Conservation (phyloP, 2,113 vertebrate species). For the Cariama cristata region DNA sequence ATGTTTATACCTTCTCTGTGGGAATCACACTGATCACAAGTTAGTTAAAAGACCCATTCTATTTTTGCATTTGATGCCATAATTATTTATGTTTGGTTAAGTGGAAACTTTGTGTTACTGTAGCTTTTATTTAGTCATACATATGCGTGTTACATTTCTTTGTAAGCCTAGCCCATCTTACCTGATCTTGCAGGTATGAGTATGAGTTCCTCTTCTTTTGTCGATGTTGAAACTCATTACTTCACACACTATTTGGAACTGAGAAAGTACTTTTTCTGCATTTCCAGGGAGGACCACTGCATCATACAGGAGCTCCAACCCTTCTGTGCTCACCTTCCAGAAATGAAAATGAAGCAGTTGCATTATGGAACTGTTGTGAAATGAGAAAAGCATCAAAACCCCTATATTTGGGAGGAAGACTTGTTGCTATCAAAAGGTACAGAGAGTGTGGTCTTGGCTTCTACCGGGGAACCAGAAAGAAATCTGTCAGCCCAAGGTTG, state of each 20-base stretch:
- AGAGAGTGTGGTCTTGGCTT: not conserved
- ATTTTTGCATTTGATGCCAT: not conserved
- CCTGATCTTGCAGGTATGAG: not conserved
- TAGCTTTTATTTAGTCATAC: not conserved
- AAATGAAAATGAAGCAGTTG: not conserved
- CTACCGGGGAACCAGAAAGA: not conserved
- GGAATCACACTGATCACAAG: not conserved
- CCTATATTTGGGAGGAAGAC: not conserved
- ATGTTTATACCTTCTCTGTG: not conserved
- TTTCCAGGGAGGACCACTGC: not conserved
- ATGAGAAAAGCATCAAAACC: not conserved
- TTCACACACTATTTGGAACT: not conserved
- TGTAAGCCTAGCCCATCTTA: not conserved
- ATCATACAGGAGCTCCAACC: not conserved
- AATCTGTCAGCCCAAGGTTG: not conserved
- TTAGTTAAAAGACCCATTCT: not conserved
- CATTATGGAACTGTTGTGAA: not conserved
- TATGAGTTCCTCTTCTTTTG: not conserved
- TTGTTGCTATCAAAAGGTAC: not conserved
- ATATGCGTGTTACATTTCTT: not conserved
- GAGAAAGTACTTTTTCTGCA: not conserved
- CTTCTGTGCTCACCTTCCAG: not conserved
- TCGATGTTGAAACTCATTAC: not conserved
- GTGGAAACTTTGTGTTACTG: not conserved
- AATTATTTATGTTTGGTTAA: not conserved